Evolutionary conservation across 2,797 vertebrate genomes (phyloP), one percentile per base, ranked within the genome.

Genomic region (Sciurus vulgaris): DNA sequence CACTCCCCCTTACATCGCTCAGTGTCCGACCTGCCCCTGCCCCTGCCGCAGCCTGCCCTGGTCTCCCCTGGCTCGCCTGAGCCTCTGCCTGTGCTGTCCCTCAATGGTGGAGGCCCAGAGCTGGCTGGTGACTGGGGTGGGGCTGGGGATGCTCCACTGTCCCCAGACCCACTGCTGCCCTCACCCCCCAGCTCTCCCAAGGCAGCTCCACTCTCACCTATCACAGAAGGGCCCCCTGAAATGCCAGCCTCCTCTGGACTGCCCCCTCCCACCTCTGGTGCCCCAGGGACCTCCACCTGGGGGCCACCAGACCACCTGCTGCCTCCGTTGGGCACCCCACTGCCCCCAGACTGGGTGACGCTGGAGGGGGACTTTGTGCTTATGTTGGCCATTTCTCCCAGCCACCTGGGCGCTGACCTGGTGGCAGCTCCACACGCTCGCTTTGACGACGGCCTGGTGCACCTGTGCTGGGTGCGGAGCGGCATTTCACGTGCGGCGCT

Each of bases 341-440:
- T 99, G n/a, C 99, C 99, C 44, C 98, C 98, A 78, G 99, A 99
- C 87, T 99, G 99, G 99, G 98, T 99, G 93, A 99, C 99, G 0
- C 97, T 99, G 41, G 99, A 99, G 96, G 99, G 98, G 0, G 99
- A 99, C 96, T 99, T 99, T 96, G 99, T 99, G 59, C 98, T 99
- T 49, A 98, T 99, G 9, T 97, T 99, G 97, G 99, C 99, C 77
- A 98, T 99, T 79, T 99, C 99, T 90, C 99, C 99, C 97, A 98
- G 98, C 88, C 99, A 99, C 91, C 98, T 99, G 30, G 99, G 99
- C 0, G 99, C 99, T 2, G 99, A 99, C 96, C 97, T 99, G 74
- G 97, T 99, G n/a, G 98, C 99, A 1, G 99, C 99, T 0, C 99
- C 99, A 10, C 99, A 99, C 33, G 99, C 99, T 13, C 98, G 96